Base-by-base conservation (phyloP, 1,140 invertebrate genomes). In the Contarinia nasturtii region DNA sequence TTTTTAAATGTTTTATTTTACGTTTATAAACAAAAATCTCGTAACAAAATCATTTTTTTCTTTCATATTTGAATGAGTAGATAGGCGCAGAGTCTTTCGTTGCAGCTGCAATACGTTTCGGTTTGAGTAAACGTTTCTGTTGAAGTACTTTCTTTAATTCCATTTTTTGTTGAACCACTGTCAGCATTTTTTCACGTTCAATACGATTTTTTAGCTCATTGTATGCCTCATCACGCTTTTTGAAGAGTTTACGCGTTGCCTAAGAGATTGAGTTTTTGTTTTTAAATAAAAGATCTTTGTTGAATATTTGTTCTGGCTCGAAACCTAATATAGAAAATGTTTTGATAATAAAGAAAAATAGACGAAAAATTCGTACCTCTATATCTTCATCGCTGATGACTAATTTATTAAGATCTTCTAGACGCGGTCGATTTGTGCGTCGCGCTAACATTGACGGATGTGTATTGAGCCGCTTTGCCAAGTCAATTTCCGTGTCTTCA, bases 11-110 rank as follows among this genome's bases (percentile, higher is more conserved):
- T 10, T 27, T 27, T 27, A 3, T 27, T 27, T n/a, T n/a, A 3
- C 3, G 3, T 27, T 27, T 27, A 27, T 27, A 10, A 27, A 3
- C 10, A 5, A 27, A 27, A 27, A 27, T 19, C 18, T 43, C 7
- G n/a, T 19, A 18, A 19, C 17, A 43, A 18, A 18, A 52, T 67
- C 59, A 85, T 66, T 75, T 75, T 65, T 93, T 93, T 48, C 91
- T 73, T 60, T 89, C 76, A 59, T 79, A 87, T 52, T 78, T 79
- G 77, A 89, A 96, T 59, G 80, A 71, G 60, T 88, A 94, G 8
- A 92, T 69, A 1, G 90, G 83, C 7, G 90, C 76, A 15, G 73
- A 62, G 22, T 73, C 59, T 52, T 79, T 80, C 1, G 79, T 80
- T 3, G 75, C 87, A 14, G 66, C 61, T 51, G 70, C 66, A 0